Conservation (phyloP, 1,140 invertebrate genomes). For the Lepidurus packardi region DNA sequence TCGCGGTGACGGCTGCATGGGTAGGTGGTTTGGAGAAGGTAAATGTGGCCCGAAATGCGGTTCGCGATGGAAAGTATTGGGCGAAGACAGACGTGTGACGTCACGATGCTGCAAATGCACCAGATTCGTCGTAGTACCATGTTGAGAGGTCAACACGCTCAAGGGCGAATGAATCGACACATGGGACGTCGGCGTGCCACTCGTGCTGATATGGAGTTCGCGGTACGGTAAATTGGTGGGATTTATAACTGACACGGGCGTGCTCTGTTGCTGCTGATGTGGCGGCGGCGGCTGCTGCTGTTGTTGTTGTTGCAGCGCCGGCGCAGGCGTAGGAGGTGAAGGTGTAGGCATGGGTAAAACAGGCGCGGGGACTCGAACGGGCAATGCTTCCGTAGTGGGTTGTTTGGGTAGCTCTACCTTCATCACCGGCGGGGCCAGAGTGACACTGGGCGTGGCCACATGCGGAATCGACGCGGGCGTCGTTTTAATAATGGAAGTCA, state of each 20-base stretch:
- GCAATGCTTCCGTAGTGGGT: neutral
- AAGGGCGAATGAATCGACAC: neutral
- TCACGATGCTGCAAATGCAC: neutral
- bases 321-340: slow-evolving; percentile 36
- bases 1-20: neutral
- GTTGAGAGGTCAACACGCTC: neutral
- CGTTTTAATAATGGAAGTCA: slow-evolving; percentile 7
- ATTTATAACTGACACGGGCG: neutral
- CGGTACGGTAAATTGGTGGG: slow-evolving; percentile 24
- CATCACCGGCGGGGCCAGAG: slow-evolving; percentile 34
- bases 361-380: neutral
- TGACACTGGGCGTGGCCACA: slow-evolving; percentile 6
- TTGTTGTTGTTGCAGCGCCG: slow-evolving; percentile 27
- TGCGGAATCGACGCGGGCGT: neutral
- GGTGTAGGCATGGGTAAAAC: neutral
- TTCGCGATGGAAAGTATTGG: neutral
- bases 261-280: slow-evolving; percentile 37
- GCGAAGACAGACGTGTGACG: neutral
- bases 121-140: neutral
- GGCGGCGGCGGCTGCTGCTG: slow-evolving; percentile 34
- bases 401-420: slow-evolving; percentile 41
- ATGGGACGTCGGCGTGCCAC: neutral
- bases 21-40: neutral
- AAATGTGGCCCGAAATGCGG: neutral
- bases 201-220: neutral